Percentiles rank a stretch among this genome's conserved stretches.
These are phyloP conservation scores for Apteryx mantelli DNA, from an alignment of 2,113 vertebrate genomes.

Conservation along the genomic window DNA sequence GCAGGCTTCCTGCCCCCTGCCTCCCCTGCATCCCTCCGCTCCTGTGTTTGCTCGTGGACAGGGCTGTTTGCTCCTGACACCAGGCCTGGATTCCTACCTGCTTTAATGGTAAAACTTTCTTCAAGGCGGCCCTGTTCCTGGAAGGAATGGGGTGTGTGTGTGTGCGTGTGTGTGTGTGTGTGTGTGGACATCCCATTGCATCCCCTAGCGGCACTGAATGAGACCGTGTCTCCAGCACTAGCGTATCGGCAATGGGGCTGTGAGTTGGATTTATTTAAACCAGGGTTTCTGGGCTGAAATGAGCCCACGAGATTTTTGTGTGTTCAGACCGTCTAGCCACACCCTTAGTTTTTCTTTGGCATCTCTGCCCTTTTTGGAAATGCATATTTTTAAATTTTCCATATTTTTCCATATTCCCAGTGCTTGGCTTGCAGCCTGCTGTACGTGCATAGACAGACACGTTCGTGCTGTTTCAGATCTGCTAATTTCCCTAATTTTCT, in stretches of 20 bases:
- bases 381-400: not conserved
- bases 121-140: not conserved
- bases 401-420: not conserved
- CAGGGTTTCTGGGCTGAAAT: not conserved
- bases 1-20: not conserved
- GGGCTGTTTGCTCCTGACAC: not conserved
- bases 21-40: not conserved
- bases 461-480: not conserved
- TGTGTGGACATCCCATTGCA: not conserved
- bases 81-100: not conserved
- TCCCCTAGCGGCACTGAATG: not conserved
- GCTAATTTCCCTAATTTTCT: not conserved
- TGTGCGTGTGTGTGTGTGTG: no score
- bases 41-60: accelerated
- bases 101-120: not conserved
- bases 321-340: not conserved
- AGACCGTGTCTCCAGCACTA: no score
- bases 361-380: not conserved
- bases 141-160: not conserved
- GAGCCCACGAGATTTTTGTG: not conserved
- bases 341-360: not conserved
- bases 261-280: not conserved
- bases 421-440: not conserved
- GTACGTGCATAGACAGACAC: not conserved
- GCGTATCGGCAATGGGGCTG: not conserved